Evolutionary conservation across 2,113 vertebrate genomes (phyloP), one percentile per base, ranked within the genome.

Genomic region (Pteropus alecto): DNA sequence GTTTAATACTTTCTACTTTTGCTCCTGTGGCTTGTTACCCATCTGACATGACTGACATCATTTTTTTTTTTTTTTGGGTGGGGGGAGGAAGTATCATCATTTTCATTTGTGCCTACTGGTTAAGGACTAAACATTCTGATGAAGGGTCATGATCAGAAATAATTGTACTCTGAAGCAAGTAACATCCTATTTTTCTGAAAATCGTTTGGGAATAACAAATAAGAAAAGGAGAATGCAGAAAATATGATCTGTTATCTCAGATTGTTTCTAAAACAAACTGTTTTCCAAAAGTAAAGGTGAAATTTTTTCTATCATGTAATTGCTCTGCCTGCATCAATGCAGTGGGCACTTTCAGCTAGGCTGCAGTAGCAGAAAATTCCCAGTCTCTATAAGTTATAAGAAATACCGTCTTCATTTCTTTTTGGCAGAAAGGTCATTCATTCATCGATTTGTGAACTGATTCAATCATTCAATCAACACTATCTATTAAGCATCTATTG

Each of bases 121-220:
- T 70, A 65, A 82, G 81, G 35, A 81, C 56, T 35, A 43, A 77
- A 24, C 60, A 28, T 90, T 70, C 35, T 33, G 38, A 71, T 79
- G 35, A 1, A 22, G 15, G 7, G 22, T 35, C 26, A 48, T 68
- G 26, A 73, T 58, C 63, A 61, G 46, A 82, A 90, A 51, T 48
- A 46, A 92, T n/a, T 26, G 48, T 89, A 35, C 28, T 67, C 70
- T 79, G 16, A 76, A 70, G 48, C 19, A 92, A 60, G 24, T 19
- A 79, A 38, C 51, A 41, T 26, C 30, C 28, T 43, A 38, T n/a
- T 93, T 96, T 95, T 95, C 48, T 91, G 24, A 61, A 85, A 94
- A 71, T 70, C 21, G 33, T 24, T 84, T 90, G 21, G 60, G 38
- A 76, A 85, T 70, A 91, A 91, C 58, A 90, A 94, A 90, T 4